A percentile compares a stretch with the other conserved stretches of the same genome.
Evolutionary conservation across 2,888 invertebrate species (phyloP).

Genomic region (Saturnia japonica): DNA sequence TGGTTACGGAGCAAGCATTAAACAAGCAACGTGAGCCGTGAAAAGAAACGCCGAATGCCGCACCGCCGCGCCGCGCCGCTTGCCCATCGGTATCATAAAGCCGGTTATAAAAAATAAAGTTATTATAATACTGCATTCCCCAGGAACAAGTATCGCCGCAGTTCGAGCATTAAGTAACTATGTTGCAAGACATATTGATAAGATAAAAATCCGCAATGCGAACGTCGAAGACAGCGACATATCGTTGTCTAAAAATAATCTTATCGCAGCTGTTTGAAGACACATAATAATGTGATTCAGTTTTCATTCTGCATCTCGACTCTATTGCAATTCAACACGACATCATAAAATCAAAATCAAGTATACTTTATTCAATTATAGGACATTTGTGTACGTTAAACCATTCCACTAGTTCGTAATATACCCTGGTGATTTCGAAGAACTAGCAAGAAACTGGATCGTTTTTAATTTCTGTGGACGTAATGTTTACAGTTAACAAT

Average conservation of each 20-base stretch:
- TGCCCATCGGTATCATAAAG: slow-evolving; percentile 28
- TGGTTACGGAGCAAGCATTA: not conserved
- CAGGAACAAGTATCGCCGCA: slow-evolving; percentile 22
- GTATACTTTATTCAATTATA: no score
- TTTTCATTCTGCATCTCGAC: no score
- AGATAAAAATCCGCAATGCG: slow-evolving; percentile 47
- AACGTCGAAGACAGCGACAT: slow-evolving; percentile 23
- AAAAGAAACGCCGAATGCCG: slow-evolving; percentile 17
- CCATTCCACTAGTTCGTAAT: no score
- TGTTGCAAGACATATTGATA: slow-evolving; percentile 39
- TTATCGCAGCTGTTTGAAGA: slow-evolving; percentile 33
- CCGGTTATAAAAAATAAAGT: slow-evolving; percentile 56
- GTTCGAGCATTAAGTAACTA: slow-evolving; percentile 31
- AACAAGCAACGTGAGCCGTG: slow-evolving; percentile 12
- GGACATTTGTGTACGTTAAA: no score
- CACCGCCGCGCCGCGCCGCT: no score
- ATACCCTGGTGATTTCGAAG: no score
- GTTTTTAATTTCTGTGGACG: no score
- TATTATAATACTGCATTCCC: slow-evolving; percentile 36
- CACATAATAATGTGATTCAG: not conserved
- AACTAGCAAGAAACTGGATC: no score
- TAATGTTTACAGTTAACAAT: no score
- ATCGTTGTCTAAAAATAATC: slow-evolving; percentile 40
- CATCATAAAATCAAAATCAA: no score
- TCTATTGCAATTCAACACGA: no score